phyloP scores from a whole-genome alignment of 2,797 vertebrate genomes.

The Ctenopoma multispine region DNA sequence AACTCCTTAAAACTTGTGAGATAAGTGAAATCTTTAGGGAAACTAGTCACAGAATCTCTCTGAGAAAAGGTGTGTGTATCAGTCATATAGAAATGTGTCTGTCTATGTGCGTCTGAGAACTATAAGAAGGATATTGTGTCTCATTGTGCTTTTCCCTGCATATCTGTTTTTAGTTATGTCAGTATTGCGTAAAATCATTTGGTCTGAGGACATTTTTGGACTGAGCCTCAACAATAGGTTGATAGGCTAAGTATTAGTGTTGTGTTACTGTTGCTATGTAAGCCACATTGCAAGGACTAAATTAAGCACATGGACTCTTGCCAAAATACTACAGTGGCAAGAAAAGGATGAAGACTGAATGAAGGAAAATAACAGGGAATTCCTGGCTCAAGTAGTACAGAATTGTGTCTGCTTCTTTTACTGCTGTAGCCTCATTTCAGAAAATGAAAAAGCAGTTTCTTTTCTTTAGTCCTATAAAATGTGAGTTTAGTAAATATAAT shows the following conservation, averaged over 20 bases:
- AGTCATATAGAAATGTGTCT: constrained; percentile 13
- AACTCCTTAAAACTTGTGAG: not conserved
- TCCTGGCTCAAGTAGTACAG: constrained; percentile 9
- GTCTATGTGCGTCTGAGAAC: constrained; percentile 3
- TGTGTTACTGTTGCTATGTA: constrained; percentile 40
- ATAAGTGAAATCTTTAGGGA: not conserved
- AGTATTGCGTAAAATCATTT: constrained; percentile 37
- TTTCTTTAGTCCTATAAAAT: not conserved
- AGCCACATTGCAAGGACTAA: constrained; percentile 16
- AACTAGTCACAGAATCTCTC: constrained; percentile 23
- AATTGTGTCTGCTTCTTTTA: constrained; percentile 10
- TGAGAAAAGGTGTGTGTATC: not conserved
- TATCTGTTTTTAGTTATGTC: constrained; percentile 54
- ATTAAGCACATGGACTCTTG: constrained; percentile 3
- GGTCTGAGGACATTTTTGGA: constrained; percentile 17
- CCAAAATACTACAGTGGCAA: constrained; percentile 17
- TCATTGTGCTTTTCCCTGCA: constrained; percentile 6
- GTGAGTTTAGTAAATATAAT: not conserved
- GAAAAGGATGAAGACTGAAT: constrained; percentile 4
- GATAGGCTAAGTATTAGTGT: constrained; percentile 27
- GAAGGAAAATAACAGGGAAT: not conserved
- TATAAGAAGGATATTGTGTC: constrained; percentile 12
- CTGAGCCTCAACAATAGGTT: constrained; percentile 20
- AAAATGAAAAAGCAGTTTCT: constrained; percentile 20
- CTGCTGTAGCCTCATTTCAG: constrained; percentile 19